phyloP scores from a whole-genome alignment of 2,888 invertebrate genomes.

The Harpagoxenus sublaevis region DNA sequence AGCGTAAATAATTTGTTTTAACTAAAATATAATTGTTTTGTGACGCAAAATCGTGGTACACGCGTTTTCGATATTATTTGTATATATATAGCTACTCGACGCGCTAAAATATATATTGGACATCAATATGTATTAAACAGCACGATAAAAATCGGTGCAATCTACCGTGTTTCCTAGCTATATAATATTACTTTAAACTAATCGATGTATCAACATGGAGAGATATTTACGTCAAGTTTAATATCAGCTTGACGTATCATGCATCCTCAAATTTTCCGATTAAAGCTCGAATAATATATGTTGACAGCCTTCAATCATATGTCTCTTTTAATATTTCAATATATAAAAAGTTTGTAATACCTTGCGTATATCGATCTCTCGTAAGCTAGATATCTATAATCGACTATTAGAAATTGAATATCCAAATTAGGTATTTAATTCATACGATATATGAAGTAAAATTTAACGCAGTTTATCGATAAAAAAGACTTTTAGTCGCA shows the following conservation, averaged over 20 bases:
- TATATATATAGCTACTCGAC: conserved; percentile 14
- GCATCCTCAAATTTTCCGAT: not conserved
- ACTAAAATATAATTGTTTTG: conserved; percentile 55
- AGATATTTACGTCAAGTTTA: conserved; percentile 12
- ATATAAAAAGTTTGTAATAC: not conserved
- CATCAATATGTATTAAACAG: conserved; percentile 42
- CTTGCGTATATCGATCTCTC: not conserved
- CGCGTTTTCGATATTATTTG: conserved; percentile 37
- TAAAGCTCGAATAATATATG: conserved; percentile 6
- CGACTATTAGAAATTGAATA: not conserved
- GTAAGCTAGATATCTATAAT: not conserved
- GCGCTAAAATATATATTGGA: conserved; percentile 40
- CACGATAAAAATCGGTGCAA: not conserved
- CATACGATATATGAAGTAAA: not conserved
- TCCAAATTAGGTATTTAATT: not conserved
- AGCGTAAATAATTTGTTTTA: conserved; percentile 62
- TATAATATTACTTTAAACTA: conserved; percentile 9
- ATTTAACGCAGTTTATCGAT: not conserved
- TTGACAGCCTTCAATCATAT: conserved; percentile 3
- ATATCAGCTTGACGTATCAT: not conserved
- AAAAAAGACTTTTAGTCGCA: not conserved
- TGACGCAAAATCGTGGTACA: conserved; percentile 4
- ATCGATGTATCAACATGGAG: conserved; percentile 1
- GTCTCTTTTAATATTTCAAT: not conserved
- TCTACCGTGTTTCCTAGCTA: not conserved